These are phyloP conservation scores for Sanderia malayensis DNA, from an alignment of 30 jellyfish, hydroid and myxozoan genomes.

Conservation along the genomic window DNA sequence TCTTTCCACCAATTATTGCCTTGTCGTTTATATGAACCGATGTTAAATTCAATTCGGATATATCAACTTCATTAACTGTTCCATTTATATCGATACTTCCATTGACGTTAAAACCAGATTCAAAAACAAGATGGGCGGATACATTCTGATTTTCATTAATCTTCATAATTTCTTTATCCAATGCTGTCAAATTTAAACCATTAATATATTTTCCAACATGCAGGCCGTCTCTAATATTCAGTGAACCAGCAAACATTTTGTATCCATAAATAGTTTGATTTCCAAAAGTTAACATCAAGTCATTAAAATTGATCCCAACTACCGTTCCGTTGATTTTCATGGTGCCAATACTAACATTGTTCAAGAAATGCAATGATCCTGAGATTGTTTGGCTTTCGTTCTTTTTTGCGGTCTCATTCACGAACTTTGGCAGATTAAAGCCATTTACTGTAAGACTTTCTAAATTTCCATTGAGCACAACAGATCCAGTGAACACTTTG, in stretches of 20 bases:
- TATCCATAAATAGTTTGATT: constrained; percentile 56
- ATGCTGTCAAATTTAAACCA: constrained; percentile 59
- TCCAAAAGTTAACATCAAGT: constrained; percentile 53
- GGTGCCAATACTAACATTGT: constrained; percentile 17
- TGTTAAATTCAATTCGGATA: constrained; percentile 30
- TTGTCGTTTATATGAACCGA: constrained; percentile 52
- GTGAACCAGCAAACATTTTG: constrained; percentile 18
- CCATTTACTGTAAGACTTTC: constrained; percentile 40
- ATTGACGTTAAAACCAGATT: constrained; percentile 45
- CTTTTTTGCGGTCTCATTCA: constrained; percentile 31
- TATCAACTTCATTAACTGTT: constrained; percentile 58
- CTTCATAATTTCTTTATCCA: constrained; percentile 39
- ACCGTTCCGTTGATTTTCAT: constrained; percentile 38
- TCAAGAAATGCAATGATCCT: constrained; percentile 47
- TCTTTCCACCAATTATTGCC: constrained; percentile 28
- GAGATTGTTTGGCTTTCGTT: constrained; percentile 22
- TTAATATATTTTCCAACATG: constrained; percentile 36
- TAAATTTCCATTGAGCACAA: constrained; percentile 30
- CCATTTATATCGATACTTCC: constrained; percentile 45
- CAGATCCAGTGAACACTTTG: constrained; percentile 18
- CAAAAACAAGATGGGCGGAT: constrained; percentile 40
- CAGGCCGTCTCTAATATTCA: constrained; percentile 10
- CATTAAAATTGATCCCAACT: constrained; percentile 37
- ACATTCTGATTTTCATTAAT: constrained; percentile 62
- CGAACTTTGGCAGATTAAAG: constrained; percentile 35